Conservation (phyloP, 2,113 vertebrate genomes). For the Podarcis muralis region DNA sequence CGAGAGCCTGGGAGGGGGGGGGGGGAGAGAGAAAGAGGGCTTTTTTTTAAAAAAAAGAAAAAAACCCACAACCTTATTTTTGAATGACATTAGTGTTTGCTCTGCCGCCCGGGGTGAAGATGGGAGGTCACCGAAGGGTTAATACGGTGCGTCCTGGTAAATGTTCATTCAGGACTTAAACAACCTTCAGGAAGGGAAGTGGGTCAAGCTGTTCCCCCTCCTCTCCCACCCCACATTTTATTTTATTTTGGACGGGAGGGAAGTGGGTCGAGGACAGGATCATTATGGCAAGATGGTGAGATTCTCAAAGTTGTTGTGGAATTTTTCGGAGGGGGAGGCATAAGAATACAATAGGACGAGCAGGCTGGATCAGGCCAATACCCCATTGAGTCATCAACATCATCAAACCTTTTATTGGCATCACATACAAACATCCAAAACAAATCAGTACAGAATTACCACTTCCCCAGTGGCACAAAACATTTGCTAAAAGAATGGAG, state of each 20-base stretch:
- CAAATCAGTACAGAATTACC: too few relatives aligned
- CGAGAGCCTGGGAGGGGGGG: neutral
- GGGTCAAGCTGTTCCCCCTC: too few relatives aligned
- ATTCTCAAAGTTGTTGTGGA: neutral
- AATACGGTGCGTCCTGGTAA: slow-evolving; percentile 24
- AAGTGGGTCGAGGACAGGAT: neutral
- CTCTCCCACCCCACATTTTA: neutral
- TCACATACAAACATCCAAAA: too few relatives aligned
- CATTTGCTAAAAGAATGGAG: too few relatives aligned
- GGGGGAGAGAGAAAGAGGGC: neutral
- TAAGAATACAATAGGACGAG: too few relatives aligned
- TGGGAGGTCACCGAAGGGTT: slow-evolving; percentile 17
- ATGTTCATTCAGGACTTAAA: slow-evolving; percentile 33
- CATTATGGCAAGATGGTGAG: neutral
- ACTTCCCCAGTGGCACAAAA: too few relatives aligned
- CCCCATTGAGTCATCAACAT: too few relatives aligned
- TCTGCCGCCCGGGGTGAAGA: neutral
- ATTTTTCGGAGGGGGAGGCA: neutral
- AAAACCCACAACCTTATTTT: neutral
- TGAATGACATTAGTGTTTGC: slow-evolving; percentile 41
- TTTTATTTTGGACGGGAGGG: neutral
- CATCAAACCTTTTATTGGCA: too few relatives aligned
- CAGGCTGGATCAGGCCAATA: too few relatives aligned
- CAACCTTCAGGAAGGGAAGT: neutral
- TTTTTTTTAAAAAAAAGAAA: neutral